Evolutionary conservation across 2,797 vertebrate genomes (phyloP), one percentile per base, ranked within the genome.

Genomic region (Tragelaphus oryx): DNA sequence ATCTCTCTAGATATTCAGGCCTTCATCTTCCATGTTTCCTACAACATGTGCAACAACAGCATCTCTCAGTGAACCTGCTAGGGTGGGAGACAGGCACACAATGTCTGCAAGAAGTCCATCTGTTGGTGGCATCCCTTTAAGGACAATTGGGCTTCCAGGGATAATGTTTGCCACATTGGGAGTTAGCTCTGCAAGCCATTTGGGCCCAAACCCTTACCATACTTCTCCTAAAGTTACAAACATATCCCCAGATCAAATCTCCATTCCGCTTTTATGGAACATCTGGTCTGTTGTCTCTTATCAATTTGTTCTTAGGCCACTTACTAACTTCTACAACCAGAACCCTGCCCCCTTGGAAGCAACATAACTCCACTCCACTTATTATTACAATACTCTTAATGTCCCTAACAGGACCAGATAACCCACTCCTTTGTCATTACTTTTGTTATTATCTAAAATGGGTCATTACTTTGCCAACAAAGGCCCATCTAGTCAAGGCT

Each of bases 151-250:
- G 17, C 1, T 65, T 33, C n/a, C 8, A 65, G 62, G n/a, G n/a
- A 65, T 20, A 33, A 33, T 33, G 17, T 65, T 65, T 65, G 8
- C 17, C 62, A 65, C 62, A 10, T 33, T 65, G 17, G 4, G 17
- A 33, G n/a, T 65, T 65, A 65, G 17, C 8, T 33, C n/a, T 65
- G 17, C 62, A 33, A 17, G 4, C n/a, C 0, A 0, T 33, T 65
- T 20, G 17, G n/a, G n/a, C n/a, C n/a, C 62, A 65, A 65, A 65
- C 17, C n/a, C n/a, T 3, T 65, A 20, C 17, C n/a, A 65, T 0
- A 20, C n/a, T 20, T 33, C n/a, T 65, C 16, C 17, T 33, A 33
- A 65, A 65, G 3, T 33, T 65, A 20, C n/a, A 65, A 33, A 65
- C 17, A 33, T 65, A 65, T 33, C n/a, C 62, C 8, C n/a, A 65